Conservation (phyloP, 2,797 vertebrate genomes). For the Scyliorhinus canicula region DNA sequence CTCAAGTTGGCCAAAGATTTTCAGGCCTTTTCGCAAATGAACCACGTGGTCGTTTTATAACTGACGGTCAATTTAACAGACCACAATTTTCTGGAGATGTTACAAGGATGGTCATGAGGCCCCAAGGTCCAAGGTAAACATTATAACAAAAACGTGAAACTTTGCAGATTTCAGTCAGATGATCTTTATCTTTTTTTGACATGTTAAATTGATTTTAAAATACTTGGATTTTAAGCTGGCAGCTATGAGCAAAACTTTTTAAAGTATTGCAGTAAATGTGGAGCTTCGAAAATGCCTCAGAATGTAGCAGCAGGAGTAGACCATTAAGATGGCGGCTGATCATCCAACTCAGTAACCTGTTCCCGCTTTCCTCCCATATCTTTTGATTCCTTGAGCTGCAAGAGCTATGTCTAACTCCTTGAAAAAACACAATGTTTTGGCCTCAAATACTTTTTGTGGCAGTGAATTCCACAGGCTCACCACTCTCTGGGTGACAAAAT, state of each 20-base stretch:
- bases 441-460: no score
- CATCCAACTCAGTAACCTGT: no score
- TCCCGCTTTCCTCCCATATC: no score
- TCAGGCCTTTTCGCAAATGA: slow-evolving; percentile 73
- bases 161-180: not conserved
- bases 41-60: slow-evolving; percentile 67
- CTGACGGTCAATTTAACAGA: slow-evolving; percentile 71
- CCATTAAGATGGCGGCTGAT: no score
- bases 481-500: no score
- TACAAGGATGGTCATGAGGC: slow-evolving; percentile 68
- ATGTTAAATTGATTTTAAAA: not conserved
- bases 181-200: not conserved
- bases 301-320: no score
- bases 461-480: no score
- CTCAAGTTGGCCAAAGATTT: slow-evolving; percentile 63
- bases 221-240: not conserved
- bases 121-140: slow-evolving; percentile 33
- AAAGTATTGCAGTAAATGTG: not conserved
- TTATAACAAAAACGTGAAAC: not conserved
- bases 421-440: no score
- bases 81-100: slow-evolving; percentile 72
- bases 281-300: not conserved
- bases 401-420: no score
- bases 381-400: no score
- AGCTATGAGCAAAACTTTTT: not conserved